Percentiles rank a stretch among this genome's conserved stretches.
Evolutionary conservation across 1,140 invertebrate species (phyloP).

Genomic region (Amyelois transitella): DNA sequence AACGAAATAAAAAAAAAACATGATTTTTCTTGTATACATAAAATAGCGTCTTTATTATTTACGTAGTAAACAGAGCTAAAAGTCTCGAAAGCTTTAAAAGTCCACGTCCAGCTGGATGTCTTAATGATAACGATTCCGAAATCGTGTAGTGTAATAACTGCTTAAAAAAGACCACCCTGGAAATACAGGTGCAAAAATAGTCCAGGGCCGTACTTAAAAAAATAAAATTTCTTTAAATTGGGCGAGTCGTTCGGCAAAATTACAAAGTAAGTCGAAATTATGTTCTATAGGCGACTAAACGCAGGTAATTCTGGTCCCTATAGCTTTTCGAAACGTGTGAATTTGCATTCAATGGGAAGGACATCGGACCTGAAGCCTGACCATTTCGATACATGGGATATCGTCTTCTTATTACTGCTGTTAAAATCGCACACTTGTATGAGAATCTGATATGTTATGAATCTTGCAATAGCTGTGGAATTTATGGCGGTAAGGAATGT

Average conservation of each 20-base stretch:
- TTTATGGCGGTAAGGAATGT: no score
- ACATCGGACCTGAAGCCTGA: conserved; percentile 32
- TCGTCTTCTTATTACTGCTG: not conserved
- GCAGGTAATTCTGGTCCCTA: conserved; percentile 63
- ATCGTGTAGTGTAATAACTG: no score
- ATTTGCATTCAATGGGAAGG: conserved; percentile 72
- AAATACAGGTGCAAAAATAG: not conserved
- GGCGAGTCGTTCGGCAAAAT: conserved; percentile 30
- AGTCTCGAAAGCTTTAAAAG: no score
- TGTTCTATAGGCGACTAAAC: conserved; percentile 69
- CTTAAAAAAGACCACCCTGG: not conserved
- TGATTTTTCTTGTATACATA: no score
- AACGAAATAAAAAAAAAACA: no score
- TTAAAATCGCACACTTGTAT: not conserved
- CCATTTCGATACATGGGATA: not conserved
- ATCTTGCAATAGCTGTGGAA: no score
- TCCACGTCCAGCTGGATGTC: no score
- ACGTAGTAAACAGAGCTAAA: no score
- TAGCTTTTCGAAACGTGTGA: conserved; percentile 63
- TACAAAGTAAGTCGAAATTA: conserved; percentile 56
- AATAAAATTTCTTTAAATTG: not conserved
- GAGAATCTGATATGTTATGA: no score
- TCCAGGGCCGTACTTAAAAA: not conserved
- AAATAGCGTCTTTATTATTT: no score
- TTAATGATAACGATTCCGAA: no score